Conservation (phyloP, 64 coral and sea anemone species). For the Montipora efflorescens region DNA sequence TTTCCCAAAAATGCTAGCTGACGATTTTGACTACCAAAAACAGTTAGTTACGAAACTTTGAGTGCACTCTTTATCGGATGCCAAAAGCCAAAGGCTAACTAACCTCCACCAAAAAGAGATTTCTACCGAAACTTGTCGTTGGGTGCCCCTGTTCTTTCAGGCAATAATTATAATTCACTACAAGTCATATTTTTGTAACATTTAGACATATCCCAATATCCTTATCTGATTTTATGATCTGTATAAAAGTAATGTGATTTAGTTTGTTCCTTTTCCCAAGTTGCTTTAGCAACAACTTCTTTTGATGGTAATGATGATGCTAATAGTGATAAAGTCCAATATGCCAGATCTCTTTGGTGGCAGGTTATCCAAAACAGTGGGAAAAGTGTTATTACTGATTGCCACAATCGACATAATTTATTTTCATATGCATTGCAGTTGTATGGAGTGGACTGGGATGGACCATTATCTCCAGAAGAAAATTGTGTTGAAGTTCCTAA, state of each 20-base stretch:
- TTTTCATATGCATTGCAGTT: conserved; percentile 21
- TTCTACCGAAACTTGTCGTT: not conserved
- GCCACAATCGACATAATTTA: not conserved
- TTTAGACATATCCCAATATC: conserved; percentile 8
- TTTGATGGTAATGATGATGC: not conserved
- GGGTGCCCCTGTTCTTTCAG: conserved; percentile 4
- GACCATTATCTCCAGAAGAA: conserved; percentile 23
- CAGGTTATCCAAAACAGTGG: conserved; percentile 11
- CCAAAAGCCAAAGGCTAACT: conserved; percentile 5
- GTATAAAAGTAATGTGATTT: conserved; percentile 16
- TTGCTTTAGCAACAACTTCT: conserved; percentile 14
- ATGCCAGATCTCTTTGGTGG: conserved; percentile 16
- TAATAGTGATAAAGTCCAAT: not conserved
- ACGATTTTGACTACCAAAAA: not conserved
- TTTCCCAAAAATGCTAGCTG: not conserved
- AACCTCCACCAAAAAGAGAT: conserved; percentile 7
- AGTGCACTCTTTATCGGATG: conserved; percentile 3
- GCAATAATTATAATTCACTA: conserved; percentile 1
- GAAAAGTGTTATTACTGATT: not conserved
- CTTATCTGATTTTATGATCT: conserved; percentile 5
- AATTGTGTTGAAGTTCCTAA: conserved; percentile 37
- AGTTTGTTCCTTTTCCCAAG: conserved; percentile 6
- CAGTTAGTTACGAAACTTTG: not conserved
- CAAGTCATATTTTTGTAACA: conserved; percentile 9
- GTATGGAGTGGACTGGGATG: conserved; percentile 61